A percentile compares a stretch with the other conserved stretches of the same genome.
phyloP scores from a whole-genome alignment of 2,888 invertebrate genomes.

The Rotaria macrura region DNA sequence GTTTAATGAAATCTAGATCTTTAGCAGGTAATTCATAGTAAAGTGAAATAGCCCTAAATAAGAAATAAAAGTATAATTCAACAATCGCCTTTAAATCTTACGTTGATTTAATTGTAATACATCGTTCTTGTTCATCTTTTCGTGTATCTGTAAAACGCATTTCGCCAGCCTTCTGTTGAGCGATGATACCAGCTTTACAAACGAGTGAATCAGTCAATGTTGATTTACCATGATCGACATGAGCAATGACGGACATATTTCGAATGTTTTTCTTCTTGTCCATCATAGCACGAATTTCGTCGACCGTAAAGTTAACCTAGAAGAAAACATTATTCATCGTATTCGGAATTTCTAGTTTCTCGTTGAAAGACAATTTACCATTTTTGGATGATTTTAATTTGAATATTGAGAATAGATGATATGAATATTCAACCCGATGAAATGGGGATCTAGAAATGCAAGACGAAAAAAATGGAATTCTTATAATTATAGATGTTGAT shows the following conservation, averaged over 20 bases:
- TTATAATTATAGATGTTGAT: too few relatives aligned
- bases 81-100: background rate
- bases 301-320: constrained; percentile 99
- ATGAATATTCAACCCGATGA: background rate
- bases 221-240: constrained; percentile 99
- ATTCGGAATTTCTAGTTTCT: too few relatives aligned
- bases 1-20: constrained; percentile 83
- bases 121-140: constrained; percentile 98
- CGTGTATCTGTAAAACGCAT: constrained; percentile 97
- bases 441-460: background rate
- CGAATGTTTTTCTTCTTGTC: constrained; percentile 99
- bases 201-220: constrained; percentile 97
- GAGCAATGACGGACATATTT: constrained; percentile 99
- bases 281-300: constrained; percentile 98
- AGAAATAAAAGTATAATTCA: too few relatives aligned
- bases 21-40: constrained; percentile 90
- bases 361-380: background rate
- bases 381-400: background rate
- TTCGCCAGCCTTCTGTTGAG: constrained; percentile 94
- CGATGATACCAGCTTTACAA: constrained; percentile 98
- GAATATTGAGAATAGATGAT: background rate
- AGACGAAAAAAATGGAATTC: too few relatives aligned
- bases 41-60: constrained; percentile 81
- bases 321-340: constrained; percentile 7
- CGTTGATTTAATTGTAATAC: constrained; percentile 99